Percentiles rank a stretch among this genome's conserved stretches.
These are phyloP conservation scores for Cataglyphis albicans DNA, from an alignment of 2,888 invertebrate species.

Conservation along the genomic window DNA sequence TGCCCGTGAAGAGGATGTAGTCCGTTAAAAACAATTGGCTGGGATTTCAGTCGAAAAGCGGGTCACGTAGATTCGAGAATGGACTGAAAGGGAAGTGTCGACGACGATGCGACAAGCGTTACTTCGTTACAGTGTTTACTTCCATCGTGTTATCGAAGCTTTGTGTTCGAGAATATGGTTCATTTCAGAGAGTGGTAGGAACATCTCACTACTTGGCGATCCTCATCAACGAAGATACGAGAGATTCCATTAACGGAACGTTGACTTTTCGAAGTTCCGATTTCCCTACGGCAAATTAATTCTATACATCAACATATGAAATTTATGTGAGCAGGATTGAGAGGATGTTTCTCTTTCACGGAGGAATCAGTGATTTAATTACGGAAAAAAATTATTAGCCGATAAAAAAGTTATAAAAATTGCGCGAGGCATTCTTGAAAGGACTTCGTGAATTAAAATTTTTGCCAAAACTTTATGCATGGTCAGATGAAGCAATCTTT, in stretches of 20 bases:
- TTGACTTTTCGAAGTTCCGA: constrained; percentile 20
- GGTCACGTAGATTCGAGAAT: constrained; percentile 70
- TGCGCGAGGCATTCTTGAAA: not conserved
- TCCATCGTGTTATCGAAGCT: constrained; percentile 54
- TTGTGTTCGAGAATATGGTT: constrained; percentile 44
- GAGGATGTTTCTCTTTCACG: not conserved
- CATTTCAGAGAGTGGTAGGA: not conserved
- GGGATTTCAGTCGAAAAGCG: constrained; percentile 68
- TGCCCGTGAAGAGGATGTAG: constrained; percentile 57
- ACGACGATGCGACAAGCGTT: constrained; percentile 44
- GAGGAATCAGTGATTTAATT: not conserved
- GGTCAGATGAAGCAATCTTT: not conserved
- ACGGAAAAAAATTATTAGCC: not conserved
- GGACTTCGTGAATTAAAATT: not conserved
- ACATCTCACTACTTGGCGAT: not conserved
- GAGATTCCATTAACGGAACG: constrained; percentile 12
- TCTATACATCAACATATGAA: not conserved
- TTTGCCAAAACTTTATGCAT: constrained; percentile 4
- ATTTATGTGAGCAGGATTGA: not conserved
- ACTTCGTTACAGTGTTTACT: constrained; percentile 46
- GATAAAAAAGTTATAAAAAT: not conserved
- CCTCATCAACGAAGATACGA: constrained; percentile 9
- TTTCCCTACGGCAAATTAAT: constrained; percentile 20
- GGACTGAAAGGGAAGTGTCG: constrained; percentile 59
- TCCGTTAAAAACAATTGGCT: constrained; percentile 73